A percentile compares a stretch with the other conserved stretches of the same genome.
Conservation (phyloP, 1,140 invertebrate genomes). For the Cydia strobilella region DNA sequence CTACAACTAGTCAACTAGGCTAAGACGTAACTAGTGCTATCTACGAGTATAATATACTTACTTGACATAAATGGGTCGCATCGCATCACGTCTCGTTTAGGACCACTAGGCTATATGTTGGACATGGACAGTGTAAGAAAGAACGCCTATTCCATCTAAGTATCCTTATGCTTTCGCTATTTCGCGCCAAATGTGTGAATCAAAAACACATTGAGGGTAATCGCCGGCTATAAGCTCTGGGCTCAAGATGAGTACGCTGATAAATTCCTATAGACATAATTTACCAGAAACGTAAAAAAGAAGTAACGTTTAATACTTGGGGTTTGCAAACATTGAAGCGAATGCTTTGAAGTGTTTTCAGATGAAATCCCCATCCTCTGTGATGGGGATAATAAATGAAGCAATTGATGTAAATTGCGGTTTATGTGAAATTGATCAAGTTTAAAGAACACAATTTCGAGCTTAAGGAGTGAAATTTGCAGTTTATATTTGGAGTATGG, state of each 20-base stretch:
- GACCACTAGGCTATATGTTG: not conserved
- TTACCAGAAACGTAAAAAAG: constrained; percentile 1
- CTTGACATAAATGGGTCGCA: not conserved
- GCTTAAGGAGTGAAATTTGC: too few relatives aligned
- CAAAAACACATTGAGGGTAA: constrained; percentile 30
- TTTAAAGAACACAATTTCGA: too few relatives aligned
- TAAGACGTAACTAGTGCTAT: too few relatives aligned
- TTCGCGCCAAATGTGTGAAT: constrained; percentile 25
- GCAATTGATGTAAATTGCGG: not conserved
- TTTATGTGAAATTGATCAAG: too few relatives aligned
- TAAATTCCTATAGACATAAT: constrained; percentile 19
- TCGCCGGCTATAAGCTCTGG: constrained; percentile 20
- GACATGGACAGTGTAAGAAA: not conserved
- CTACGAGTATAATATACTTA: too few relatives aligned
- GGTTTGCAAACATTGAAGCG: not conserved
- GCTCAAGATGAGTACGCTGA: constrained; percentile 1
- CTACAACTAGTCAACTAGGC: too few relatives aligned
- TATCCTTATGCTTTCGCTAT: not conserved
- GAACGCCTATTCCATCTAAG: not conserved
- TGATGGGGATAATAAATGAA: not conserved
- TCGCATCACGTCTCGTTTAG: not conserved
- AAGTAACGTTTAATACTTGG: not conserved
- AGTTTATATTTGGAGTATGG: too few relatives aligned
- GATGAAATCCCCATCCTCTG: not conserved
- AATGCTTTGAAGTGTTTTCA: constrained; percentile 9